Base-by-base conservation (phyloP, 2,113 vertebrate species). In the Triplophysa rosa region DNA sequence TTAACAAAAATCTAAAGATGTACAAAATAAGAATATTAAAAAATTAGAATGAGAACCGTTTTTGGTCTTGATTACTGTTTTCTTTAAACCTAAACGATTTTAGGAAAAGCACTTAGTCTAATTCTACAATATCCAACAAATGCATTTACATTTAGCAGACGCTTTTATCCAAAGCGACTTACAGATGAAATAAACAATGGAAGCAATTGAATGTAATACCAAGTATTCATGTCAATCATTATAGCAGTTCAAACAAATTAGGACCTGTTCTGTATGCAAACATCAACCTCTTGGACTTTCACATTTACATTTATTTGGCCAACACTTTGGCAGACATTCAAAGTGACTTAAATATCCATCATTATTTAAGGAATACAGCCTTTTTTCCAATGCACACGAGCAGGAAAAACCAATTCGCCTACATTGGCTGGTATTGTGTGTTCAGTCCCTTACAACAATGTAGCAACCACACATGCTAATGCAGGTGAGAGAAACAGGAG, bases 401-500 rank as follows among this genome's bases (percentile, higher is more conserved):
- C 16, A 23, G 58, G n/a, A 24, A 61, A 24, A 61, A 61, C 1
- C 58, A 8, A 16, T 16, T 37, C 13, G 26, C 54, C 16, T 8
- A 37, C 14, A 73, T 45, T 24, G 23, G 14, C 21, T 73, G 56
- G 23, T 61, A 19, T 11, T 19, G 24, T 47, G 23, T 63, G 16
- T 2, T 26, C 4, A 0, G 69, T 17, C 8, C 8, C 13, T 58
- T 47, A 63, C 33, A 63, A 13, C 10, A 62, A 37, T 10, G 9
- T 45, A 47, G 9, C 19, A 29, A 13, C 29, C 13, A 17, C 52
- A 72, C 52, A 58, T 6, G 14, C 54, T 26, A 8, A 63, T 73
- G 21, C 71, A 62, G 71, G 47, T 75, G 72, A 29, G 40, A 62
- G 72, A 75, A 75, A 75, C 58, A 75, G 24, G 72, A 75, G 72